Evolutionary conservation across 1,140 invertebrate genomes (phyloP).

Genomic region (Metaphire vulgaris): DNA sequence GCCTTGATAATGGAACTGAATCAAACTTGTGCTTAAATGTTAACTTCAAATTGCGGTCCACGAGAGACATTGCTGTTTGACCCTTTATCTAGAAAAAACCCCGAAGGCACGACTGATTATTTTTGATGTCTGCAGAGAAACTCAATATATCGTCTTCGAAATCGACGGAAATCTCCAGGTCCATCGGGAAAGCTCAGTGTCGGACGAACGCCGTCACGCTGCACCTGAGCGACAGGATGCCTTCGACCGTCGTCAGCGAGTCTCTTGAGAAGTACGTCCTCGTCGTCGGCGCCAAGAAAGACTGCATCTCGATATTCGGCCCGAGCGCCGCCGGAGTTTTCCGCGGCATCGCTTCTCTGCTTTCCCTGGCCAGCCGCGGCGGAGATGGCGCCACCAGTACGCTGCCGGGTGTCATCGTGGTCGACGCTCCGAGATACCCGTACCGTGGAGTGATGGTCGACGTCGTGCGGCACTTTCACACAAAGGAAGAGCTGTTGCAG

Average conservation of each 20-base stretch:
- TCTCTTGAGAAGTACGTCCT: neutral
- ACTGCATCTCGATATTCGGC: neutral
- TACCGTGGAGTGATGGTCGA: constrained; percentile 46
- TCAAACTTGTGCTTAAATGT: too few species aligned
- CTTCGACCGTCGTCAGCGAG: neutral
- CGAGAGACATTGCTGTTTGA: too few species aligned
- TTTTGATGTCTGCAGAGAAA: neutral
- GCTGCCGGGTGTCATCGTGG: constrained; percentile 27
- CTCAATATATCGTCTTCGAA: neutral
- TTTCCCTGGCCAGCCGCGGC: neutral
- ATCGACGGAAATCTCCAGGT: neutral
- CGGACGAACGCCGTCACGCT: neutral
- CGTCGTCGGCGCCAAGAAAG: neutral
- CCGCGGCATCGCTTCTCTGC: neutral
- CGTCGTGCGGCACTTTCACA: constrained; percentile 42
- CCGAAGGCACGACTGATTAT: too few species aligned
- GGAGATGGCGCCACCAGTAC: neutral
- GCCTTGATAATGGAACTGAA: too few species aligned
- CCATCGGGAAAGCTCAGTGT: neutral
- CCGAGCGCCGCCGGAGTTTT: neutral
- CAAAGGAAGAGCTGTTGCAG: constrained; percentile 27
- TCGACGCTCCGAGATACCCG: constrained; percentile 39
- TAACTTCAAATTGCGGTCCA: too few species aligned
- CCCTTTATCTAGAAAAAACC: too few species aligned
- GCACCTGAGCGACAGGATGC: neutral